These are phyloP conservation scores for Lampris megalopsis DNA, from an alignment of 2,113 vertebrate genomes.

Conservation along the genomic window DNA sequence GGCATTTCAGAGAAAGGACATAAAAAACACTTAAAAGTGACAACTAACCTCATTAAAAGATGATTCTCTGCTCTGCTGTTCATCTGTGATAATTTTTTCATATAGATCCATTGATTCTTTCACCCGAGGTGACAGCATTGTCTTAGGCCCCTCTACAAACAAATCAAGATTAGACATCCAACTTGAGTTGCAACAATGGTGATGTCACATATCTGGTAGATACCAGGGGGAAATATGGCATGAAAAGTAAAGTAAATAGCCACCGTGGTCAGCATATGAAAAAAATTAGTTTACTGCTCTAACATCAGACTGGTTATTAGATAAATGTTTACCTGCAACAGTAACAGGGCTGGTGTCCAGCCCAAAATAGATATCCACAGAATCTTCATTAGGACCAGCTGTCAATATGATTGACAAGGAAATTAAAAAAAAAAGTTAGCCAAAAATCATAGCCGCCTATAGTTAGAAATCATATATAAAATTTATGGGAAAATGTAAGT, in stretches of 20 bases:
- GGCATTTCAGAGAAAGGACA: neutral
- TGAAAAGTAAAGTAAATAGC: too few species aligned
- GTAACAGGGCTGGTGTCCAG: conserved; percentile 75
- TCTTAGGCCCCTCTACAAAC: conserved; percentile 64
- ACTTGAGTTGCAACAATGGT: too few species aligned
- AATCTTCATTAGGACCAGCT: conserved; percentile 84
- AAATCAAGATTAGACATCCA: neutral
- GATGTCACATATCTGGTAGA: neutral
- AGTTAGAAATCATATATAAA: neutral
- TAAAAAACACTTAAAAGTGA: neutral
- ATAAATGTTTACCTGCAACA: conserved; percentile 52
- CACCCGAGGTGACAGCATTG: conserved; percentile 68
- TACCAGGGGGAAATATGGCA: too few species aligned
- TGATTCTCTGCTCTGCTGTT: conserved; percentile 89
- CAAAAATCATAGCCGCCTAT: neutral
- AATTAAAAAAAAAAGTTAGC: neutral
- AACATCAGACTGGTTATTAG: neutral
- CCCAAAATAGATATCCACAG: conserved; percentile 95
- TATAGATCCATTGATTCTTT: conserved; percentile 92
- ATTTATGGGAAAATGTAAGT: neutral
- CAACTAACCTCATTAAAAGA: conserved; percentile 86
- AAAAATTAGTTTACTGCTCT: too few species aligned
- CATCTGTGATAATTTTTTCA: conserved; percentile 93
- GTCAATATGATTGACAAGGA: conserved; percentile 38
- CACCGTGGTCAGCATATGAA: too few species aligned